Conservation (phyloP, 2,113 vertebrate genomes). For the Gyps fulvus region DNA sequence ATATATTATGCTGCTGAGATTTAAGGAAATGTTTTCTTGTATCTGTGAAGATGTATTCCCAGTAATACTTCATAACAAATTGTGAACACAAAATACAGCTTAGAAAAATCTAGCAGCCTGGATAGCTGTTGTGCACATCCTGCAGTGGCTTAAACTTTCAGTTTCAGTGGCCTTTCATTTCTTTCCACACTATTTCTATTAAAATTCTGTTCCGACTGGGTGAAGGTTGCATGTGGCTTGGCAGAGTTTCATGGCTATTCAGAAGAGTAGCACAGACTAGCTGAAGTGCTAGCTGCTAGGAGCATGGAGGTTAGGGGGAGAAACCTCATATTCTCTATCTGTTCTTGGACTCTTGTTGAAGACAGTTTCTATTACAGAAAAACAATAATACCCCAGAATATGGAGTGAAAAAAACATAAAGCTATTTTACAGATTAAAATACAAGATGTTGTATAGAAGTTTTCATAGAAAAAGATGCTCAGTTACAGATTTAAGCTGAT, state of each 20-base stretch:
- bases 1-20: background rate
- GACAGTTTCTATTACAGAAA: background rate
- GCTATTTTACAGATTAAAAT: background rate
- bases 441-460: background rate
- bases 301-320: background rate
- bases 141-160: fast-evolving
- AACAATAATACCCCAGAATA: background rate
- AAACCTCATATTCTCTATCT: background rate
- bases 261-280: background rate
- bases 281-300: background rate
- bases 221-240: background rate
- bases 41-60: background rate
- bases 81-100: background rate
- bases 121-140: background rate
- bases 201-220: background rate
- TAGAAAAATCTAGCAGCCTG: background rate
- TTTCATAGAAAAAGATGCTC: background rate
- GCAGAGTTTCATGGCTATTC: background rate
- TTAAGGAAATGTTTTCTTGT: background rate
- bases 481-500: background rate
- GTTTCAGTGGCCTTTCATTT: background rate
- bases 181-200: background rate
- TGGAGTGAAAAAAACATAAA: background rate
- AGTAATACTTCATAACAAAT: background rate
- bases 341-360: background rate